Evolutionary conservation across 2,797 vertebrate genomes (phyloP), one percentile per base, ranked within the genome.

Genomic region (Anableps anableps): DNA sequence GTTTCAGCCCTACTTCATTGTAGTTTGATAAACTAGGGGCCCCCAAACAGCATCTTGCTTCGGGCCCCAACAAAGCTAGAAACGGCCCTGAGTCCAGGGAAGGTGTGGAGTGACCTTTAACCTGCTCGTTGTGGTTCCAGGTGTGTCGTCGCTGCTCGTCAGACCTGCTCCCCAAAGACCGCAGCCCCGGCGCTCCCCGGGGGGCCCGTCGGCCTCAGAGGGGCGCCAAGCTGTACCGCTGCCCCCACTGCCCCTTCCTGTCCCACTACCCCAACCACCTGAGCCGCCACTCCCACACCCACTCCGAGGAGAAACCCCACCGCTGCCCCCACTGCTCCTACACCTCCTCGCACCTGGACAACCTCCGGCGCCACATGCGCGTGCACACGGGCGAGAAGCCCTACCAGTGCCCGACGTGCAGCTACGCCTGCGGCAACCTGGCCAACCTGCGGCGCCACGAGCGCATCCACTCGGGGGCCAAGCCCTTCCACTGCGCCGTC

Each of bases 321-420:
- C 90, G 91, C 89, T 99, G 98, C 88, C 97, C 96, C 0, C 97
- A 98, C 87, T 99, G 98, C 88, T 83, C 96, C 16, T 99, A 99
- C 0, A 97, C 97, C 71, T 99, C 98, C 0, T 97, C 98, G 23
- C 98, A 99, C 89, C 96, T 97, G 2, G 98, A 99, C 95, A 99
- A 99, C 95, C 97, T 99, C 78, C 98, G 98, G 77, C 96, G 98
- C 47, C 98, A 99, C 94, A 94, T 97, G 92, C 97, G 97, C 0
- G 97, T 99, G 73, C 98, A 99, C 93, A 99, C 98, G 0, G 98
- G 98, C 0, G 98, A 99, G 95, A 99, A 99, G 88, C 98, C 98
- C 9, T 99, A 98, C 95, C 96, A 97, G 89, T 99, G 98, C 91
- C 95, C 95, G 41, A 94, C 96, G 2, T 99, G 98, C 80, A 96